Conservation (phyloP, 2,888 invertebrate genomes). For the Lymantria monacha region DNA sequence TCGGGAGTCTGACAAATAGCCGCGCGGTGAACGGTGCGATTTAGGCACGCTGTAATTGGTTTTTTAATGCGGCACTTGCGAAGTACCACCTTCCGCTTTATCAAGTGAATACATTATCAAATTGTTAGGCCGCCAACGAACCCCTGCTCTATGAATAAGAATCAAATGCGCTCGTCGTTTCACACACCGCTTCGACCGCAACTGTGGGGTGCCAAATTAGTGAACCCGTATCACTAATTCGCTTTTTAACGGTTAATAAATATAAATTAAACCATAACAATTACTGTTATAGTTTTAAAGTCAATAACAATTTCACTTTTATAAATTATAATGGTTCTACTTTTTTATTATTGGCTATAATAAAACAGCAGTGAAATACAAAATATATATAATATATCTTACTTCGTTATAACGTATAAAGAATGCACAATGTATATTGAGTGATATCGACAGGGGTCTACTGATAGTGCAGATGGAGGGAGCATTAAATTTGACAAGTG, state of each 20-base stretch:
- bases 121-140: constrained; percentile 72
- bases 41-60: constrained; percentile 81
- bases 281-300: constrained; percentile 44
- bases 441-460: constrained; percentile 46
- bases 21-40: constrained; percentile 63
- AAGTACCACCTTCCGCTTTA: constrained; percentile 80
- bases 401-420: constrained; percentile 22
- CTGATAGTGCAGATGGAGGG: constrained; percentile 52
- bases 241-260: constrained; percentile 72
- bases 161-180: constrained; percentile 71
- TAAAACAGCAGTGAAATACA: background rate
- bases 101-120: constrained; percentile 83
- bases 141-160: constrained; percentile 75
- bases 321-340: background rate
- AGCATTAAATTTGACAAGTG: constrained; percentile 60
- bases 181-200: constrained; percentile 52
- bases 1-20: constrained; percentile 79
- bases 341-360: background rate
- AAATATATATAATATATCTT: constrained; percentile 3
- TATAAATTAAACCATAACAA: constrained; percentile 62
- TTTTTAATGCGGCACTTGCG: constrained; percentile 79
- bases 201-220: constrained; percentile 70
- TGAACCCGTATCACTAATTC: constrained; percentile 56
- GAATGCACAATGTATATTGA: constrained; percentile 26
- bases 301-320: background rate